Evolutionary conservation across 1,140 invertebrate genomes (phyloP).

Genomic region (Heliothis subflexa): DNA sequence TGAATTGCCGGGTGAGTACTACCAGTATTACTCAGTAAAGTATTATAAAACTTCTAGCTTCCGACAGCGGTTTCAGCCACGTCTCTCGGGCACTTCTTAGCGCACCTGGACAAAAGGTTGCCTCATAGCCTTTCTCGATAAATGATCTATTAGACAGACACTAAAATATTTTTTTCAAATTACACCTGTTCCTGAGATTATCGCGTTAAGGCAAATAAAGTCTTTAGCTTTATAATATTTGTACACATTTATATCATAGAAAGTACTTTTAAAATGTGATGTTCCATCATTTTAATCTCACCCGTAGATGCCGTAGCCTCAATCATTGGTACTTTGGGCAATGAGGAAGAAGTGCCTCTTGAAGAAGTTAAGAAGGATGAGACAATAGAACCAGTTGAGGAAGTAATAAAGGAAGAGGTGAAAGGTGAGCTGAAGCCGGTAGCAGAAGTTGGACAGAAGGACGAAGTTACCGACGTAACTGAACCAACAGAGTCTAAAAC

Average conservation of each 20-base stretch:
- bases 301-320: slow-evolving; percentile 72
- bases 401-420: slow-evolving; percentile 29
- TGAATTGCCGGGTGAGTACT: slow-evolving; percentile 54
- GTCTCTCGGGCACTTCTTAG: neutral
- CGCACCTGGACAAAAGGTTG: too few species aligned
- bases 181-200: neutral
- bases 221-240: too few species aligned
- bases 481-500: neutral
- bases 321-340: slow-evolving; percentile 70
- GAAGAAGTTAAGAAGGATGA: slow-evolving; percentile 3
- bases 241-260: too few species aligned
- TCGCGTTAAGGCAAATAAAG: too few species aligned
- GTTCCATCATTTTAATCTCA: slow-evolving; percentile 50
- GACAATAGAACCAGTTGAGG: slow-evolving; percentile 6
- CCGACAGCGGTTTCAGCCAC: too few species aligned
- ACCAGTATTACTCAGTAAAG: too few species aligned
- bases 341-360: slow-evolving; percentile 41
- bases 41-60: neutral
- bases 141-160: too few species aligned
- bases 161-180: too few species aligned
- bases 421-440: neutral
- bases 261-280: neutral
- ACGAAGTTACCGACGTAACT: neutral
- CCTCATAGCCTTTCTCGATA: too few species aligned
- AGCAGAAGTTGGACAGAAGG: neutral